A percentile compares a stretch with the other conserved stretches of the same genome.
Evolutionary conservation across 2,113 vertebrate species (phyloP).

Genomic region (Nematolebias whitei): DNA sequence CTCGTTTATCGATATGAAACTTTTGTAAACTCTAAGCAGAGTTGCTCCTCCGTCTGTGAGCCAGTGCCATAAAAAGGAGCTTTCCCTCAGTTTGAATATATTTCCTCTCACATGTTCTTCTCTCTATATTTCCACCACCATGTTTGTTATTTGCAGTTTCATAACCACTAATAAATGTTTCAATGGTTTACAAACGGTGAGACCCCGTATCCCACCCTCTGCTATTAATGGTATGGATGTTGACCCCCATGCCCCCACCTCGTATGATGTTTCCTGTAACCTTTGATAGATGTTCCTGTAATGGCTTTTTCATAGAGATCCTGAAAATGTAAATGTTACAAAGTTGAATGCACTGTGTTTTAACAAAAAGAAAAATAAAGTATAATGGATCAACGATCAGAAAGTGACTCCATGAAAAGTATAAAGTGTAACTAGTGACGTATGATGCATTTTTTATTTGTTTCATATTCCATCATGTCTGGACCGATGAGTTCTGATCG

Average conservation of each 20-base stretch:
- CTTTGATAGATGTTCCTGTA: conserved; percentile 73
- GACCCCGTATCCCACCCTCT: conserved; percentile 66
- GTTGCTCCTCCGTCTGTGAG: conserved; percentile 49
- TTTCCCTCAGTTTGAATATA: conserved; percentile 55
- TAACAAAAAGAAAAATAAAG: conserved; percentile 41
- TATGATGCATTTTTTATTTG: conserved; percentile 78
- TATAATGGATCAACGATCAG: conserved; percentile 71
- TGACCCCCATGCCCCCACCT: conserved; percentile 75
- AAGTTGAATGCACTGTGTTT: conserved; percentile 80
- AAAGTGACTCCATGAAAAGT: conserved; percentile 68
- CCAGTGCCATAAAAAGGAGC: conserved; percentile 47
- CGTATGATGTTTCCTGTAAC: conserved; percentile 75
- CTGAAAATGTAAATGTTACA: conserved; percentile 79
- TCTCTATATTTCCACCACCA: conserved; percentile 55
- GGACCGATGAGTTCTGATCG: conserved; percentile 77
- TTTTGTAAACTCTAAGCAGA: conserved; percentile 33
- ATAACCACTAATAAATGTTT: conserved; percentile 68
- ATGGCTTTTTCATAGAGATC: conserved; percentile 79
- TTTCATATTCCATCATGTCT: conserved; percentile 77
- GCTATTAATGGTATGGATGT: conserved; percentile 78
- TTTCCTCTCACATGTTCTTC: conserved; percentile 44
- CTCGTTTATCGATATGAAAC: conserved; percentile 50
- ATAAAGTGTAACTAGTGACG: conserved; percentile 81
- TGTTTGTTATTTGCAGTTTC: conserved; percentile 56
- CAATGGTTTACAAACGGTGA: conserved; percentile 77